Evolutionary conservation across 2,888 invertebrate species (phyloP).

Genomic region (Drosophila suboccidentalis): DNA sequence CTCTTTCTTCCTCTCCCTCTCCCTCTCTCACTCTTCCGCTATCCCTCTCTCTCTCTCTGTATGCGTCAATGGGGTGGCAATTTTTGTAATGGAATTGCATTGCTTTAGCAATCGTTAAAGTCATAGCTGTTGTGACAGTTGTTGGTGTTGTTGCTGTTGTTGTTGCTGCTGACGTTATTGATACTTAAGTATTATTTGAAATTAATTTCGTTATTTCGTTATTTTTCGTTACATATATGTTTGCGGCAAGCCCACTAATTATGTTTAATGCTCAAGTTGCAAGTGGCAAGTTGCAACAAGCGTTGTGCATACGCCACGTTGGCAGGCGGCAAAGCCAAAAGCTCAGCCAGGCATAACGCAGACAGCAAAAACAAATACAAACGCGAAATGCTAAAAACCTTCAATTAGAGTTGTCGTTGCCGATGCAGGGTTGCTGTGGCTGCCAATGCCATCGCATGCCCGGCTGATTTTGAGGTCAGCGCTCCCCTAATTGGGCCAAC

Average conservation of each 20-base stretch:
- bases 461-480: conserved; percentile 68
- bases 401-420: conserved; percentile 65
- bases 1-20: not conserved
- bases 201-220: conserved; percentile 64
- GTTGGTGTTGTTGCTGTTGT: not conserved
- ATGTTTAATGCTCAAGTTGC: conserved; percentile 65
- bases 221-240: conserved; percentile 1
- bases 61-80: conserved; percentile 61
- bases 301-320: conserved; percentile 35
- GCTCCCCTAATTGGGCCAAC: conserved; percentile 64
- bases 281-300: conserved; percentile 34
- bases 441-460: conserved; percentile 71
- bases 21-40: not conserved
- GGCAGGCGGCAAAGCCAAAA: conserved; percentile 20
- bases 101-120: conserved; percentile 57
- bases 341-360: conserved; percentile 61
- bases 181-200: conserved; percentile 58
- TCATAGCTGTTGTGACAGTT: conserved; percentile 29
- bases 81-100: conserved; percentile 73
- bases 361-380: conserved; percentile 61
- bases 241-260: conserved; percentile 68
- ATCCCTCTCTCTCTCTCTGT: not conserved
- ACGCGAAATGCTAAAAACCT: conserved; percentile 69
- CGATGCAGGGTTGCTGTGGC: conserved; percentile 36
- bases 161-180: conserved; percentile 48